phyloP scores from a whole-genome alignment of 2,888 invertebrate species.

The Habrosyne pyritoides region DNA sequence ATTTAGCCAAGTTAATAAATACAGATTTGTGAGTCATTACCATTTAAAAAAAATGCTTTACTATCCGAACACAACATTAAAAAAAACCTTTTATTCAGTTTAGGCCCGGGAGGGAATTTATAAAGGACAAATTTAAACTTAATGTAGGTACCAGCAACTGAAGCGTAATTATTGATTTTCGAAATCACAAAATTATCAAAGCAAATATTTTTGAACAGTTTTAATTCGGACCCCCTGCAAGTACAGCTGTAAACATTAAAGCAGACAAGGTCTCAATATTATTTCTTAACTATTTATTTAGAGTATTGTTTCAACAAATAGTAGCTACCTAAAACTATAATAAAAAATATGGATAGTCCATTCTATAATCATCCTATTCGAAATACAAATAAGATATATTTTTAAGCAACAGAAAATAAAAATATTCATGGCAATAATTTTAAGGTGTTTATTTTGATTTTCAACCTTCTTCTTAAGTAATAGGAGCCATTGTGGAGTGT shows the following conservation, averaged over 20 bases:
- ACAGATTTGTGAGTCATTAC: too few species aligned
- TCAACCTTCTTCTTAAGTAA: constrained; percentile 18
- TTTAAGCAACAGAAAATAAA: constrained; percentile 13
- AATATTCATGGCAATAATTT: not conserved
- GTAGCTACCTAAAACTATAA: constrained; percentile 42
- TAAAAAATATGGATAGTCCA: constrained; percentile 9
- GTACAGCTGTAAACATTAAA: not conserved
- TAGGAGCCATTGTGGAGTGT: constrained; percentile 19
- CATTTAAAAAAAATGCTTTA: too few species aligned
- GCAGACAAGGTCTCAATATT: constrained; percentile 32
- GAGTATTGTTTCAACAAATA: constrained; percentile 58
- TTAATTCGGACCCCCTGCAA: not conserved
- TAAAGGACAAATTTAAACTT: too few species aligned
- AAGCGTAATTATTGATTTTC: too few species aligned
- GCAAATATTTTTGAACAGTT: not conserved
- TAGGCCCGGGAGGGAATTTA: too few species aligned
- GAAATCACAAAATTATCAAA: too few species aligned
- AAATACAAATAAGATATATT: constrained; percentile 9
- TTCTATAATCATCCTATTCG: constrained; percentile 8
- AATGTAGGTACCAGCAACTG: too few species aligned
- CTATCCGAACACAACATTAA: too few species aligned
- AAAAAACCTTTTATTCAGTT: too few species aligned
- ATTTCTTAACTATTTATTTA: constrained; percentile 42
- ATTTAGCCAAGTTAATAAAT: too few species aligned
- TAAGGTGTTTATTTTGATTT: not conserved